Base-by-base conservation (phyloP, 2,888 invertebrate genomes). In the Oconnorella tubifera region DNA sequence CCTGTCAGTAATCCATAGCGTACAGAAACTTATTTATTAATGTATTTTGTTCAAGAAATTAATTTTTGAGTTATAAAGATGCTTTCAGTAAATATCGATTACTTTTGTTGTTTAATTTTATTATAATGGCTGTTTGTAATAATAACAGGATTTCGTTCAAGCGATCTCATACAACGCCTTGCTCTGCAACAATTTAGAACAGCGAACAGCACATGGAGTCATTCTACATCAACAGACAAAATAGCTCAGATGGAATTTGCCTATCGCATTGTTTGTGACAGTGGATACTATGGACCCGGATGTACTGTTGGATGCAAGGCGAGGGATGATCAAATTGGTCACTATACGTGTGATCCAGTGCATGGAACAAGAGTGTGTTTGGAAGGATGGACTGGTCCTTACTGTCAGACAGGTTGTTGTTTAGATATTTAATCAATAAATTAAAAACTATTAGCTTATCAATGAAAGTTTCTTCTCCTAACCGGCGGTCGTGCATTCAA, bases 331-430 rank as follows among this genome's bases (percentile, higher is more conserved):
- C 89, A 89, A 73, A 89, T 90, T 80, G 92, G 92, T 67, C 94
- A 95, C 83, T 95, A 93, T 84, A 85, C 88, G 19, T 96, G 95
- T 80, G 89, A 90, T 73, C 53, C 53, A 23, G 89, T 89, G 68
- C 89, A 90, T 73, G 95, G 94, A 0, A 90, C 91, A 77, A 90
- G 91, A 55, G 89, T 90, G 81, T 96, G 96, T 78, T 83, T 90
- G 68, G 88, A 89, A 3, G 92, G 92, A 14, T 85, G 84, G 84
- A 89, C 88, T 65, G 95, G 95, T 0, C 90, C 90, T 76, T 86
- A 93, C 53, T 95, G 95, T 79, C 91, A 93, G 40, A 33, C 60
- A 62, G 66, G 71, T 71, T 14, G 40, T 10, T 19, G 40, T 40
- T 19, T 40, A n/a, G n/a, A n/a, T n/a, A n/a, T n/a, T n/a, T n/a